Base-by-base conservation (phyloP, 2,888 invertebrate genomes). In the Caprella mutica region DNA sequence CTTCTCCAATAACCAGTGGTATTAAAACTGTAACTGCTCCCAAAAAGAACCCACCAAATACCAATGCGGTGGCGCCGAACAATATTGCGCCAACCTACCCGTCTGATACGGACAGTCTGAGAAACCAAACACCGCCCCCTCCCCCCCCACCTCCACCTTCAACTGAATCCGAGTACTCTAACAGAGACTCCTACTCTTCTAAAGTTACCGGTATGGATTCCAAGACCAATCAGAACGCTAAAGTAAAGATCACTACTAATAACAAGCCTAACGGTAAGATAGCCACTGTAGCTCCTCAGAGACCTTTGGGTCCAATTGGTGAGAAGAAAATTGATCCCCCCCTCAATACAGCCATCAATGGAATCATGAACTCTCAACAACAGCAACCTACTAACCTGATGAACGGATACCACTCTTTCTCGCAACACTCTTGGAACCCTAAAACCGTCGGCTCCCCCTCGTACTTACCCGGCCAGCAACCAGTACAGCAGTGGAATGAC, bases 351-450 rank as follows among this genome's bases (percentile, higher is more conserved):
- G n/a, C n/a, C n/a, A n/a, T n/a, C n/a, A n/a, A n/a, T n/a, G n/a
- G n/a, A n/a, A n/a, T n/a, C n/a, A n/a, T n/a, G n/a, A n/a, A n/a
- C n/a, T n/a, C n/a, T n/a, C n/a, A n/a, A n/a, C n/a, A n/a, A n/a
- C n/a, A n/a, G n/a, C n/a, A n/a, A n/a, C n/a, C n/a, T n/a, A n/a
- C n/a, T n/a, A n/a, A n/a, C n/a, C n/a, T n/a, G n/a, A n/a, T n/a
- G n/a, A n/a, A n/a, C n/a, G n/a, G n/a, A n/a, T n/a, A n/a, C n/a
- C n/a, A n/a, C n/a, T n/a, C n/a, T n/a, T n/a, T n/a, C n/a, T n/a
- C n/a, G n/a, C n/a, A n/a, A n/a, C 61, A 61, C 51, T 61, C 61
- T n/a, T 61, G 61, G 61, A 58, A 61, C 43, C 61, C 61, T 5
- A 61, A 61, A 38, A 61, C 58, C 6, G 52, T 61, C 24, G 46